Percentiles rank a stretch among this genome's conserved stretches.
Conservation (phyloP, 2,888 invertebrate genomes). For the Leptinotarsa tumamoca region DNA sequence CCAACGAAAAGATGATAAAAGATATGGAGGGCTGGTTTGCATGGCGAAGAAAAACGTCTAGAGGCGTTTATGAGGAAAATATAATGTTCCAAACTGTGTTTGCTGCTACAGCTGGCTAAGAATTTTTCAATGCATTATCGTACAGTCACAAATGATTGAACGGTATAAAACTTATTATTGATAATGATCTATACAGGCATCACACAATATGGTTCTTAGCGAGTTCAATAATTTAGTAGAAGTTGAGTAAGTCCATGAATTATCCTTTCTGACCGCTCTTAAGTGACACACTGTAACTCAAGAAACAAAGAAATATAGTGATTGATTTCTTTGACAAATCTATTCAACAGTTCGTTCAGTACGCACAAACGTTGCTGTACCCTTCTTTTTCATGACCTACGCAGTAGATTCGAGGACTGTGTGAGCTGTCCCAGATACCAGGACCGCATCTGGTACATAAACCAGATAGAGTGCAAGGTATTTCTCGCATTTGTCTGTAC, state of each 20-base stretch:
- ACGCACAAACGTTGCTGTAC: conserved; percentile 40
- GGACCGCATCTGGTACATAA: conserved; percentile 91
- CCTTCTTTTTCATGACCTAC: conserved; percentile 74
- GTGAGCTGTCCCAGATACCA: conserved; percentile 95
- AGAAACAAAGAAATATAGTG: too few relatives aligned
- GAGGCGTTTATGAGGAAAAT: too few relatives aligned
- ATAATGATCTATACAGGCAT: neutral
- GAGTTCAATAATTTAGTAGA: neutral
- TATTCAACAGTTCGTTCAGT: neutral
- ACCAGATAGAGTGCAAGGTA: conserved; percentile 90
- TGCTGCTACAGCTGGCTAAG: too few relatives aligned
- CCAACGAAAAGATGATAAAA: too few relatives aligned
- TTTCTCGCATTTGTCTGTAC: conserved; percentile 86
- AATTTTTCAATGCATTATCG: too few relatives aligned
- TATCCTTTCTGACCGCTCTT: too few relatives aligned
- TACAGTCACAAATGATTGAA: too few relatives aligned
- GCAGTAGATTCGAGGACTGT: conserved; percentile 89
- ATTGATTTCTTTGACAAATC: neutral
- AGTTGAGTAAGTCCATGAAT: neutral
- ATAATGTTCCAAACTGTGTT: too few relatives aligned
- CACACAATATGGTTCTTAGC: neutral
- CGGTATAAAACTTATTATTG: too few relatives aligned
- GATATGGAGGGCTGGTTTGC: too few relatives aligned
- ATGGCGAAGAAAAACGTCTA: too few relatives aligned
- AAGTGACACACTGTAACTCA: too few relatives aligned